phyloP scores from a whole-genome alignment of 1,140 invertebrate species.

The Micrasema longulum region DNA sequence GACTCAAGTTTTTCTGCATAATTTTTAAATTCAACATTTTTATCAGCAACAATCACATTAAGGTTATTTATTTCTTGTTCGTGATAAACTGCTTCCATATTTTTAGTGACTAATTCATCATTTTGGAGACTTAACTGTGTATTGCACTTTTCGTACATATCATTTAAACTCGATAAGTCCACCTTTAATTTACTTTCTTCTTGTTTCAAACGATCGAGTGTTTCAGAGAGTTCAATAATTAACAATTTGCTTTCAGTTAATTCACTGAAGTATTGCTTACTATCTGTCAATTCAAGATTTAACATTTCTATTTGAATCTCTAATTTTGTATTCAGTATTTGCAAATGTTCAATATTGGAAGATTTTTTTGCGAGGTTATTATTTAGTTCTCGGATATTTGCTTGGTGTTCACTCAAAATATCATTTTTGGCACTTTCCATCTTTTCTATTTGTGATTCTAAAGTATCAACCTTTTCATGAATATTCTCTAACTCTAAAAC shows the following conservation, averaged over 20 bases:
- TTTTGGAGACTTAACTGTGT: not conserved
- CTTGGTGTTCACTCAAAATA: not conserved
- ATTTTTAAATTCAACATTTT: not conserved
- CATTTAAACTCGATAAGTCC: not conserved
- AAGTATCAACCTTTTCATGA: not conserved
- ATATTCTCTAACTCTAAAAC: not conserved
- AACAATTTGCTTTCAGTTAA: constrained; percentile 1
- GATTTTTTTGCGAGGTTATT: constrained; percentile 3
- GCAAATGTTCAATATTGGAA: not conserved
- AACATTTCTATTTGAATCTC: not conserved
- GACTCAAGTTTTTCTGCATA: not conserved
- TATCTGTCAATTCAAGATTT: not conserved
- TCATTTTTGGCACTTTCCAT: not conserved
- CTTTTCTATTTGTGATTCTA: not conserved
- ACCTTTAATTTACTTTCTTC: constrained; percentile 4
- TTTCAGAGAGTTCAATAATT: not conserved
- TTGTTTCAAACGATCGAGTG: not conserved
- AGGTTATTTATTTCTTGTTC: constrained; percentile 18
- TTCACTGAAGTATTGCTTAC: constrained; percentile 4
- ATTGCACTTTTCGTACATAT: not conserved
- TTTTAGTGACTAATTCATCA: not conserved
- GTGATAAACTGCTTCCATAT: not conserved
- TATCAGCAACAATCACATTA: not conserved
- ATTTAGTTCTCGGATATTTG: not conserved
- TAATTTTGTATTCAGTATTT: not conserved